Evolutionary conservation across 1,140 invertebrate genomes (phyloP).

Genomic region (Drosophila miranda): DNA sequence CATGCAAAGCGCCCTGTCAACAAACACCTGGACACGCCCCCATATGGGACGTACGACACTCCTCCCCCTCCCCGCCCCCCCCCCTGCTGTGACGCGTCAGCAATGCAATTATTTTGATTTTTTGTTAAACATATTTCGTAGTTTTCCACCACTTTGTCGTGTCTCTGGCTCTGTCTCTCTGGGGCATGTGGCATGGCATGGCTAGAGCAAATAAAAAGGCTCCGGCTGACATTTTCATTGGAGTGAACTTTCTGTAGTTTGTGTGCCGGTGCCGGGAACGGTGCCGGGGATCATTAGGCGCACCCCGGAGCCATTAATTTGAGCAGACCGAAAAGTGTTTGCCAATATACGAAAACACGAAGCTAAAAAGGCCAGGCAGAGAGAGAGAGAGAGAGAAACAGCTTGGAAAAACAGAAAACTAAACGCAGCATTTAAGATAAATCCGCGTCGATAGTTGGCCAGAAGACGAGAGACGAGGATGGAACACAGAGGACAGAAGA

Average conservation of each 20-base stretch:
- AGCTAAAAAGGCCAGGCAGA: slow-evolving; percentile 7
- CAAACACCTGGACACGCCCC: slow-evolving; percentile 43
- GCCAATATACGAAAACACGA: slow-evolving; percentile 55
- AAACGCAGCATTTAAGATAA: slow-evolving; percentile 80
- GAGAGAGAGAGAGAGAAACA: neutral
- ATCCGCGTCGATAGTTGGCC: slow-evolving; percentile 65
- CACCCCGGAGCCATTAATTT: slow-evolving; percentile 73
- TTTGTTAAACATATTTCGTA: slow-evolving; percentile 50
- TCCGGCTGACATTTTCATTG: slow-evolving; percentile 70
- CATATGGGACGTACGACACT: neutral
- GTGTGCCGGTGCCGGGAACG: slow-evolving; percentile 14
- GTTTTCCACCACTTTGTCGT: slow-evolving; percentile 6
- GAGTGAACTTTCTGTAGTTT: slow-evolving; percentile 44
- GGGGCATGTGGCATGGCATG: slow-evolving; percentile 49
- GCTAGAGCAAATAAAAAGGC: slow-evolving; percentile 68
- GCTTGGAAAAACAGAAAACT: slow-evolving; percentile 40
- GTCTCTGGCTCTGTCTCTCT: neutral
- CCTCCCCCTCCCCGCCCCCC: slow-evolving; percentile 1
- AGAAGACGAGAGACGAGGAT: slow-evolving; percentile 2
- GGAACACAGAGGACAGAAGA: neutral
- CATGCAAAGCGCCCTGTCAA: slow-evolving; percentile 51
- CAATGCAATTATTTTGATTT: slow-evolving; percentile 77
- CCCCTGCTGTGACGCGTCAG: slow-evolving; percentile 58
- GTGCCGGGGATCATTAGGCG: slow-evolving; percentile 61
- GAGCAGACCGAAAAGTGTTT: slow-evolving; percentile 69